Conservation (phyloP, 2,797 vertebrate genomes). For the Taenioides sp. region DNA sequence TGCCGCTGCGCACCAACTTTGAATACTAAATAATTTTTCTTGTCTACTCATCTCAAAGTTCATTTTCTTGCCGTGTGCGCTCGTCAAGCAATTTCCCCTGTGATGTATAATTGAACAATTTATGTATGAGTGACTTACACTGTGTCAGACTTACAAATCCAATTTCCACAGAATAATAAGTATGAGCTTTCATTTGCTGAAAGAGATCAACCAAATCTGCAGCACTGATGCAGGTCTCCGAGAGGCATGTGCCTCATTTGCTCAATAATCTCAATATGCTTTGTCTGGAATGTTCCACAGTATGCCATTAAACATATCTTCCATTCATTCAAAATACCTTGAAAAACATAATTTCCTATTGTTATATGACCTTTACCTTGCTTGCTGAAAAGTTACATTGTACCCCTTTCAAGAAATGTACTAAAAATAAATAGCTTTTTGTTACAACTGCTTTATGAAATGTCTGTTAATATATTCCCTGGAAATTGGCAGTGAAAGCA, state of each 20-base stretch:
- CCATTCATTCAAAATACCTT: not conserved
- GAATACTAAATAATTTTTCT: constrained; percentile 55
- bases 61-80: constrained; percentile 23
- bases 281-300: not conserved
- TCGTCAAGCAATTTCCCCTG: constrained; percentile 38
- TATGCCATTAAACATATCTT: not conserved
- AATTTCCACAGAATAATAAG: constrained; percentile 41
- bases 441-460: no score
- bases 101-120: constrained; percentile 47
- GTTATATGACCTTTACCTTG: not conserved
- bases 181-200: constrained; percentile 30
- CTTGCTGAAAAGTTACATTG: not conserved
- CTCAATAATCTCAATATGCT: constrained; percentile 40
- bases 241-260: constrained; percentile 1
- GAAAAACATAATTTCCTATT: not conserved
- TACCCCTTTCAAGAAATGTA: not conserved
- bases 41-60: constrained; percentile 45
- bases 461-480: no score
- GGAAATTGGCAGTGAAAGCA: no score
- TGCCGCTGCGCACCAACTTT: constrained; percentile 29
- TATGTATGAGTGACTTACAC: constrained; percentile 38
- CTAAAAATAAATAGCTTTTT: not conserved
- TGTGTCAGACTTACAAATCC: constrained; percentile 39
- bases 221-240: constrained; percentile 3
- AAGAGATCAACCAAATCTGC: constrained; percentile 31